These are phyloP conservation scores for Opisthograptis luteolata DNA, from an alignment of 2,888 invertebrate species.

Conservation along the genomic window DNA sequence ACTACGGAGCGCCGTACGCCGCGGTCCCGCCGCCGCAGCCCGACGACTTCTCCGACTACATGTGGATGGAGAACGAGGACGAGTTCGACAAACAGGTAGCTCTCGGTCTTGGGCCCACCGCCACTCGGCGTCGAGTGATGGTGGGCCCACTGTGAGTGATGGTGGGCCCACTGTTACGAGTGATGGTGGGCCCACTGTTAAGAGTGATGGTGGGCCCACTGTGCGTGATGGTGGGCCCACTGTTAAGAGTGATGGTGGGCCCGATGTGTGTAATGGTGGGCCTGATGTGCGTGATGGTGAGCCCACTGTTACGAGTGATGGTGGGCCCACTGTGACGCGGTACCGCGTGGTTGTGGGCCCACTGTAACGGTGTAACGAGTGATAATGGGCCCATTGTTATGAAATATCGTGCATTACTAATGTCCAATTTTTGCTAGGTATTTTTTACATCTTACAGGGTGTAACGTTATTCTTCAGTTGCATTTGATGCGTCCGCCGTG, in stretches of 20 bases:
- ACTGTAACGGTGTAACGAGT: background rate
- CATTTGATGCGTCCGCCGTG: too few relatives aligned
- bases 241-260: background rate
- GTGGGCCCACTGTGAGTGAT: background rate
- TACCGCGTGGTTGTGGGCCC: background rate
- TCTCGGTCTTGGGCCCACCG: background rate
- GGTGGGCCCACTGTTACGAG: background rate
- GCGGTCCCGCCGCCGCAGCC: constrained; percentile 75
- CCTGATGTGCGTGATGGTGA: background rate
- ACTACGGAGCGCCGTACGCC: constrained; percentile 62
- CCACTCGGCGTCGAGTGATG: background rate
- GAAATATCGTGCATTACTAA: background rate
- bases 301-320: too few relatives aligned
- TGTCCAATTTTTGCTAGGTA: too few relatives aligned
- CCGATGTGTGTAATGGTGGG: too few relatives aligned
- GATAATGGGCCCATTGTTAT: background rate
- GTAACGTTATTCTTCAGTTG: too few relatives aligned
- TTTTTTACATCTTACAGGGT: too few relatives aligned
- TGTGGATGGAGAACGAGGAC: constrained; percentile 98
- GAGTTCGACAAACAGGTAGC: constrained; percentile 95
- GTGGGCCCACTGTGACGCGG: background rate
- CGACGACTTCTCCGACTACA: constrained; percentile 94
- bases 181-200: background rate
- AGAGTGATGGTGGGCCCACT: too few relatives aligned
- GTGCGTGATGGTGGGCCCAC: background rate